Base-by-base conservation (phyloP, 2,797 vertebrate genomes). In the Aulostomus chinensis region DNA sequence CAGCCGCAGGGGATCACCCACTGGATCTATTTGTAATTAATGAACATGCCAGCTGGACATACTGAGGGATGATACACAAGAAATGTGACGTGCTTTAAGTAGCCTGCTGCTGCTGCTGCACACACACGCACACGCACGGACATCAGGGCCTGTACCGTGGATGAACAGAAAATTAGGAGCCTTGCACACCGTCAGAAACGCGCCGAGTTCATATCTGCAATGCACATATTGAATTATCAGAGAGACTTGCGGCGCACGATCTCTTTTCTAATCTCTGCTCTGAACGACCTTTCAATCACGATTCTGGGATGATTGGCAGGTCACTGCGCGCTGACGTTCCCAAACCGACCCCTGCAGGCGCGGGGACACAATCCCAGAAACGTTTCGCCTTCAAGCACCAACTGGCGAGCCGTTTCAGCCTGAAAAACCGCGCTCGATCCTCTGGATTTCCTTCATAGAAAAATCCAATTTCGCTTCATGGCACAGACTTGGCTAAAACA, bases 261-360 rank as follows among this genome's bases (percentile, higher is more conserved):
- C 35, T 56, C 14, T 18, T 60, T 47, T 62, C 22, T 70, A 38
- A 57, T 76, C 59, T 76, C 48, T 67, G 53, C 29, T 32, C 39
- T 47, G 58, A 21, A 47, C 45, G 57, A 68, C 58, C 69, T 68
- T 37, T 57, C 37, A 41, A 54, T 73, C 78, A 43, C 56, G 45
- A 76, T 72, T 14, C 43, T 1, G 25, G 1, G 49, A 17, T 71
- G 80, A 82, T 4, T 75, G 85, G 68, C 75, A 62, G 63, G 21
- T 43, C 1, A 8, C 18, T 30, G 72, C 28, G 51, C 68, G 49
- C 47, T n/a, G n/a, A n/a, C n/a, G n/a, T n/a, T 35, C 28, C 16
- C 2, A 25, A 39, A 25, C 48, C 25, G 54, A 42, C 39, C n/a
- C 53, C 55, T 21, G 66, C 56, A 25, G 38, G 20, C 47, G 25